Percentiles rank a stretch among this genome's conserved stretches.
These are phyloP conservation scores for Kryphioiulus occultus DNA, from an alignment of 2,888 invertebrate species.

Conservation along the genomic window DNA sequence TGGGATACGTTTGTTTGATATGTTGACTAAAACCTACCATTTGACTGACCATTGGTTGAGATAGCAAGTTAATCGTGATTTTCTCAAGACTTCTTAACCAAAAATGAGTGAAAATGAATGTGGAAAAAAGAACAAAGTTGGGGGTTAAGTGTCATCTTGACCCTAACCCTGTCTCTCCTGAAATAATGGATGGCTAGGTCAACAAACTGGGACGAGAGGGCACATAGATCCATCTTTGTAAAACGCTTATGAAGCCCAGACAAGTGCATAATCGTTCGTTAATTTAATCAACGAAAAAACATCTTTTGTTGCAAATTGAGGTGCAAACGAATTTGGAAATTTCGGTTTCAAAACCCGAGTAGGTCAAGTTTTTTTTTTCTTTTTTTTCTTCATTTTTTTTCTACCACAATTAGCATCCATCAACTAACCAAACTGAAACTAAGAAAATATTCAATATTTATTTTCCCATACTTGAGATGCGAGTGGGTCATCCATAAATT, in stretches of 20 bases:
- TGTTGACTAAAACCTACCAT: no score
- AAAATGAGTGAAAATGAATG: neutral
- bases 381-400: no score
- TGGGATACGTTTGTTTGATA: no score
- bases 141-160: neutral
- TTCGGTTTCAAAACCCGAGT: neutral
- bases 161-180: neutral
- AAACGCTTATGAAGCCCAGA: neutral
- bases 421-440: no score
- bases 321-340: neutral
- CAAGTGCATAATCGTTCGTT: neutral
- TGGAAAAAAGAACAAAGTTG: neutral
- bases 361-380: neutral
- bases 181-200: slow-evolving; percentile 26
- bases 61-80: no score
- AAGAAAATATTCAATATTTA: no score
- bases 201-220: slow-evolving; percentile 6
- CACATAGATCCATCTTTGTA: slow-evolving; percentile 13
- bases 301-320: neutral
- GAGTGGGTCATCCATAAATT: neutral
- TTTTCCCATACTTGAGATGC: no score
- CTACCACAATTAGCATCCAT: no score
- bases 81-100: neutral
- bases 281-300: slow-evolving; percentile 7
- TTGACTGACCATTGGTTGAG: no score